Conservation (phyloP, 2,888 invertebrate species). For the Trachelus tabidus region DNA sequence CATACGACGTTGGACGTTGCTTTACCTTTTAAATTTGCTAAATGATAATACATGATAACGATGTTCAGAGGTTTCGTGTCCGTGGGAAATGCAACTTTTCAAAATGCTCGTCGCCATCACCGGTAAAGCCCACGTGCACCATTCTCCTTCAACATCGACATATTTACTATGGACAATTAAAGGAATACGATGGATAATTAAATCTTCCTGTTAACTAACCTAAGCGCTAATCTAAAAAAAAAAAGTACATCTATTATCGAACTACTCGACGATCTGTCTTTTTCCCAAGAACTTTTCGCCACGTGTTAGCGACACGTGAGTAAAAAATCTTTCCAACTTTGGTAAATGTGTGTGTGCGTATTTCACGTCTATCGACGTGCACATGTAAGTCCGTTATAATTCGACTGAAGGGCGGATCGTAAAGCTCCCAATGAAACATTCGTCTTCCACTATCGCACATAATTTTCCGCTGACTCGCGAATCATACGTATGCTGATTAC, state of each 20-base stretch:
- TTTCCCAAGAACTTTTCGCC: background rate
- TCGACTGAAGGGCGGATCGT: too few relatives aligned
- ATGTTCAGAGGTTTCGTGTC: background rate
- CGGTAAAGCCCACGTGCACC: background rate
- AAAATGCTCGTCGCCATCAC: background rate
- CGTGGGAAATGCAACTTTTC: background rate
- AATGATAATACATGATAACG: background rate
- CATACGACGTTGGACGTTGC: too few relatives aligned
- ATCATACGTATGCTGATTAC: background rate
- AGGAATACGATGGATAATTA: background rate
- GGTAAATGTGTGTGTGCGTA: too few relatives aligned
- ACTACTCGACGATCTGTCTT: background rate
- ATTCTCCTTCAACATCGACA: background rate
- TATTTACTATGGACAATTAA: background rate
- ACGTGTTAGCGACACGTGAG: too few relatives aligned
- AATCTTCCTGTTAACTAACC: background rate
- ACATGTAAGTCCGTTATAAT: background rate
- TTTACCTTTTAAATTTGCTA: background rate
- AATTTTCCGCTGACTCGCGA: background rate
- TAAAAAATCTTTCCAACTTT: too few relatives aligned
- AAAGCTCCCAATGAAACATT: too few relatives aligned
- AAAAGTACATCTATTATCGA: background rate
- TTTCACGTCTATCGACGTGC: background rate
- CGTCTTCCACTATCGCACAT: background rate
- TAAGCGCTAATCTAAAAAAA: background rate